These are phyloP conservation scores for Chironomus tentans DNA, from an alignment of 2,888 invertebrate species.

Conservation along the genomic window DNA sequence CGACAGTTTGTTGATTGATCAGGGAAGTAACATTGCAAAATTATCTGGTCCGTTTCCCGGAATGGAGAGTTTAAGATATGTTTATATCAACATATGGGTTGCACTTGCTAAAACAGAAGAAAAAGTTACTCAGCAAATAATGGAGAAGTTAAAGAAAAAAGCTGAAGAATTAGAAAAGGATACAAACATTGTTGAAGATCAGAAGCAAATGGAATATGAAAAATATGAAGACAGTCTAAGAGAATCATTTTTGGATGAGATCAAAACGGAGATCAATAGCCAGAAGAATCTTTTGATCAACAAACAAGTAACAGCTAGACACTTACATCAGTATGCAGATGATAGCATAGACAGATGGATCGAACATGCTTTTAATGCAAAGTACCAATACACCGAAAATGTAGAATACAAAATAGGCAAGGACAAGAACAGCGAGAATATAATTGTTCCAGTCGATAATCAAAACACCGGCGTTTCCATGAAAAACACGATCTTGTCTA, in stretches of 20 bases:
- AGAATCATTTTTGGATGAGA: not conserved
- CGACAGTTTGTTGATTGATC: conserved; percentile 41
- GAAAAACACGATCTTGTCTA: conserved; percentile 28
- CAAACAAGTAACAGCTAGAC: conserved; percentile 1
- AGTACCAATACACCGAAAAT: conserved; percentile 27
- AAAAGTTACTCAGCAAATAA: not conserved
- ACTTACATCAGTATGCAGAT: conserved; percentile 28
- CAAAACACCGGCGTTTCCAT: conserved; percentile 29
- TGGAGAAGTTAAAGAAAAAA: conserved; percentile 24
- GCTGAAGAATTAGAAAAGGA: conserved; percentile 24
- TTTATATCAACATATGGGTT: conserved; percentile 36
- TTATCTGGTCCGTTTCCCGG: conserved; percentile 37
- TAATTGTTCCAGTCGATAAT: conserved; percentile 28
- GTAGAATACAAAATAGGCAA: conserved; percentile 28
- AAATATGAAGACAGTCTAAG: not conserved
- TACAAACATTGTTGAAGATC: not conserved
- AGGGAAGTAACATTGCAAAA: conserved; percentile 38
- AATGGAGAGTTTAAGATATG: conserved; percentile 35
- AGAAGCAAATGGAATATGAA: not conserved
- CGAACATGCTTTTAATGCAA: conserved; percentile 28
- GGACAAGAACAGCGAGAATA: conserved; percentile 11
- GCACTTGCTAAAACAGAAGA: conserved; percentile 25
- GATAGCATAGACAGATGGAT: conserved; percentile 29
- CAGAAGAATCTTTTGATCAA: not conserved
- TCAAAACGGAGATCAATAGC: not conserved